phyloP scores from a whole-genome alignment of 1,140 invertebrate species.

The Bombus consobrinus region DNA sequence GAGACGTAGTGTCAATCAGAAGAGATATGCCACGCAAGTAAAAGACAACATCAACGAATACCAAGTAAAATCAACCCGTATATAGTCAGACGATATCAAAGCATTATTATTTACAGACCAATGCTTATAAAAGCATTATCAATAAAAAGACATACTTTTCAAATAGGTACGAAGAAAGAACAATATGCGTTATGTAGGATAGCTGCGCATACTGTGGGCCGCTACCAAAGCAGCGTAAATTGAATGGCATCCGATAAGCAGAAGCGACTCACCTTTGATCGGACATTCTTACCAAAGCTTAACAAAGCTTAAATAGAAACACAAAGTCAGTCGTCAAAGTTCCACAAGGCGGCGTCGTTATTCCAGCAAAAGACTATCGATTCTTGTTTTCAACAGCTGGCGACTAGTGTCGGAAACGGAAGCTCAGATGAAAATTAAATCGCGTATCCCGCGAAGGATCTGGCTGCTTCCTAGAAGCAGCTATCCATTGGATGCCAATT shows the following conservation, averaged over 20 bases:
- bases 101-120: no score
- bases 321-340: not conserved
- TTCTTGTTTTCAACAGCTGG: not conserved
- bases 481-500: slow-evolving; percentile 64
- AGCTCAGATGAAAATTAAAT: slow-evolving; percentile 44
- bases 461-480: not conserved
- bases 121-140: no score
- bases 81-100: not conserved
- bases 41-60: no score
- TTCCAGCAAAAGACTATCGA: not conserved
- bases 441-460: slow-evolving; percentile 19
- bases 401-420: slow-evolving; percentile 1
- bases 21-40: not conserved
- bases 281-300: not conserved
- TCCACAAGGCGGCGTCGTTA: no score
- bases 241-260: not conserved
- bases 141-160: no score
- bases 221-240: not conserved
- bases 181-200: not conserved
- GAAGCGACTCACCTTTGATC: not conserved
- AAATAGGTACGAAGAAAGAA: not conserved
- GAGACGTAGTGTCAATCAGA: not conserved
- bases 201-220: not conserved
- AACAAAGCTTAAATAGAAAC: not conserved
- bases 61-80: not conserved